Percentiles rank a stretch among this genome's conserved stretches.
phyloP scores from a whole-genome alignment of 2,888 invertebrate species.

The Harpalus rubripes region DNA sequence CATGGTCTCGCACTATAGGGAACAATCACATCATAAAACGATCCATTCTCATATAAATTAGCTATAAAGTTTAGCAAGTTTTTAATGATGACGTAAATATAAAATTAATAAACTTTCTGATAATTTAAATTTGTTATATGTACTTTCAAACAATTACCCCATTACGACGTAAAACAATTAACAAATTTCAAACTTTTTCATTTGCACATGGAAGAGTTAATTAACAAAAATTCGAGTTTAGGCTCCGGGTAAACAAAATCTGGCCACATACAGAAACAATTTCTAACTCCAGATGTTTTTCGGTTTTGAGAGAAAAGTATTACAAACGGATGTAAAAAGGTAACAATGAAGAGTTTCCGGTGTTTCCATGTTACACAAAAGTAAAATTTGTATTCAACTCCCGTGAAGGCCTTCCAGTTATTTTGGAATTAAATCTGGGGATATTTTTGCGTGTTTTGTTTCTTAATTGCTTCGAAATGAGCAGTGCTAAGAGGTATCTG shows the following conservation, averaged over 20 bases:
- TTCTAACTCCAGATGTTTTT: slow-evolving; percentile 35
- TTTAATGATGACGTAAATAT: no score
- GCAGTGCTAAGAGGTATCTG: neutral
- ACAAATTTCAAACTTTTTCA: neutral
- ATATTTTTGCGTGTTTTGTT: slow-evolving; percentile 44
- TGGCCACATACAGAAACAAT: neutral
- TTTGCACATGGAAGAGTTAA: neutral
- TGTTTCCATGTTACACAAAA: slow-evolving; percentile 15
- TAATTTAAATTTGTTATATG: no score
- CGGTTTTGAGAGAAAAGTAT: slow-evolving; percentile 16
- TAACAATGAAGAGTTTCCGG: slow-evolving; percentile 20
- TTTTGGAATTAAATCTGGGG: slow-evolving; percentile 48
- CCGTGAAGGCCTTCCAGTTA: slow-evolving; percentile 14
- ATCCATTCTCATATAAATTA: no score
- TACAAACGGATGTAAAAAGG: slow-evolving; percentile 45
- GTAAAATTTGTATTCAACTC: slow-evolving; percentile 50
- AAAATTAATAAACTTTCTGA: no score
- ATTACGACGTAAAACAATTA: neutral
- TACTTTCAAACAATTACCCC: no score
- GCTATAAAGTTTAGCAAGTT: no score
- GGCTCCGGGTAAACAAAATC: neutral
- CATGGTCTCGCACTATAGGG: no score
- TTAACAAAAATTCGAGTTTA: slow-evolving; percentile 24
- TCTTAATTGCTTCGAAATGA: slow-evolving; percentile 19
- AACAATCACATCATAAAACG: no score